A percentile compares a stretch with the other conserved stretches of the same genome.
phyloP scores from a whole-genome alignment of 2,888 invertebrate species.

The Tenthredo mesomela region DNA sequence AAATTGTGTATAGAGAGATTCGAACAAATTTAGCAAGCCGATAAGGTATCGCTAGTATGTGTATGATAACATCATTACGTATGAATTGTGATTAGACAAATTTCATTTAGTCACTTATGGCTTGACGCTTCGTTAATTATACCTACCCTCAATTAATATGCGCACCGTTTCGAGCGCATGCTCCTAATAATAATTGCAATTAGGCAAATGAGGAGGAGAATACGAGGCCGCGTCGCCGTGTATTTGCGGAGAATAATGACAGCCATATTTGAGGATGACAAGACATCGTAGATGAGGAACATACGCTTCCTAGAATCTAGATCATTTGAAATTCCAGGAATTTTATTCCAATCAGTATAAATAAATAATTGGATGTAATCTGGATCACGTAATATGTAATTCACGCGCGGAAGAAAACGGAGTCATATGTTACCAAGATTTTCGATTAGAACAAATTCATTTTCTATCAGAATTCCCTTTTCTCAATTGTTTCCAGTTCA shows the following conservation, averaged over 20 bases:
- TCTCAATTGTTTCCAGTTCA: background rate
- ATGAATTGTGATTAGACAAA: slow-evolving; percentile 39
- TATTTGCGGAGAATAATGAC: slow-evolving; percentile 14
- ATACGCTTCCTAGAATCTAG: background rate
- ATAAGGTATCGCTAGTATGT: background rate
- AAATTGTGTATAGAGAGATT: background rate
- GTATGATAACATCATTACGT: slow-evolving; percentile 18
- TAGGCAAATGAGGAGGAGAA: slow-evolving; percentile 38
- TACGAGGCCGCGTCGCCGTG: slow-evolving; percentile 1
- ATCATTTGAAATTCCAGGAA: background rate
- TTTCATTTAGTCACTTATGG: slow-evolving; percentile 36
- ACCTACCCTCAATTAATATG: slow-evolving; percentile 42
- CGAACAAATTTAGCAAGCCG: background rate
- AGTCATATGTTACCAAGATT: background rate
- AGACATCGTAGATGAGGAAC: background rate
- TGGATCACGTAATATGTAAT: too few species aligned
- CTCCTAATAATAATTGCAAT: slow-evolving; percentile 46
- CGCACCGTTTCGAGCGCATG: slow-evolving; percentile 32
- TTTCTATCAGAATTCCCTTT: background rate
- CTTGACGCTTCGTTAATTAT: slow-evolving; percentile 44
- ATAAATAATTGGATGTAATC: background rate
- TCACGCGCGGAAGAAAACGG: background rate
- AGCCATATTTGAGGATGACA: slow-evolving; percentile 24
- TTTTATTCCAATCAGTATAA: background rate
- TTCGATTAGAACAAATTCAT: background rate